Percentiles rank a stretch among this genome's conserved stretches.
These are phyloP conservation scores for Pelobates cultripes DNA, from an alignment of 2,797 vertebrate species.

Conservation along the genomic window DNA sequence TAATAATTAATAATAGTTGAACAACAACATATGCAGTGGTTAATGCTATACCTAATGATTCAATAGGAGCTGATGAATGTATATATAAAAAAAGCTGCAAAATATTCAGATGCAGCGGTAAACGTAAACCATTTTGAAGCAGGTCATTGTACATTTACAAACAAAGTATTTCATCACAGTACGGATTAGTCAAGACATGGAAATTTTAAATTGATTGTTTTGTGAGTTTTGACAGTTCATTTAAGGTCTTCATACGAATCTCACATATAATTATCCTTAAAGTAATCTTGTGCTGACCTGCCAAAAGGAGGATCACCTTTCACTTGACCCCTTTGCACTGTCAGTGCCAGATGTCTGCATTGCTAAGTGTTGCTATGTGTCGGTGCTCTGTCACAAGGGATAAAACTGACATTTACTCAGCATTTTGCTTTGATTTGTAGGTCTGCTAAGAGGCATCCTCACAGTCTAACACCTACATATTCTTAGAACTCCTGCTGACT, in stretches of 20 bases:
- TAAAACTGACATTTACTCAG: constrained; percentile 34
- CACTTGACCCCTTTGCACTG: constrained; percentile 29
- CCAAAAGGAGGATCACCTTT: constrained; percentile 32
- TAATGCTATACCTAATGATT: too few species aligned
- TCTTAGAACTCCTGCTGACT: not conserved
- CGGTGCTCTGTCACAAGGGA: constrained; percentile 27
- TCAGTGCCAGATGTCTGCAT: constrained; percentile 38
- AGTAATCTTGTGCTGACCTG: constrained; percentile 44
- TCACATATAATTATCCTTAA: constrained; percentile 24
- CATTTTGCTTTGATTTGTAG: constrained; percentile 39
- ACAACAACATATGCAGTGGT: too few species aligned
- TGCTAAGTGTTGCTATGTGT: constrained; percentile 3
- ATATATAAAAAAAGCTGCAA: too few species aligned
- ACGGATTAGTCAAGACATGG: not conserved
- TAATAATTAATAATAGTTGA: too few species aligned
- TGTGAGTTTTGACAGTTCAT: constrained; percentile 13
- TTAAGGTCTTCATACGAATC: constrained; percentile 26
- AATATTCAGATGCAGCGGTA: too few species aligned
- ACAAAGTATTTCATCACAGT: not conserved
- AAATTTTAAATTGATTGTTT: constrained; percentile 6
- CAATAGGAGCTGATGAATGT: too few species aligned
- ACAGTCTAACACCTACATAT: constrained; percentile 17
- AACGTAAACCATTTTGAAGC: too few species aligned
- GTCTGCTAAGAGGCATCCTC: constrained; percentile 15
- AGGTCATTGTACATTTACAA: not conserved